phyloP scores from a whole-genome alignment of 2,113 vertebrate species.

The Hypanus sabinus region DNA sequence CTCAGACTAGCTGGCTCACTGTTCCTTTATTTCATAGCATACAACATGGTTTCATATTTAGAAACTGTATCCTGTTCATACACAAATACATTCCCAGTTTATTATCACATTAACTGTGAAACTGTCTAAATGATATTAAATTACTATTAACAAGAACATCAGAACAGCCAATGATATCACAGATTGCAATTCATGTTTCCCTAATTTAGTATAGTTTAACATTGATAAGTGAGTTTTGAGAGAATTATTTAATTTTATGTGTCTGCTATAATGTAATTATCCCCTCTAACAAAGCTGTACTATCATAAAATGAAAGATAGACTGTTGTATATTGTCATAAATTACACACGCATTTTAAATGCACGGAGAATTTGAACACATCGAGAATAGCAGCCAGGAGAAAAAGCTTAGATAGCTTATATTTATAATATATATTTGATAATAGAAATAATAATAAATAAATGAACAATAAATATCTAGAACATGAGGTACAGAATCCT shows the following conservation, averaged over 20 bases:
- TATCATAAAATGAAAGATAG: background rate
- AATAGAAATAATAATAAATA: too few species aligned
- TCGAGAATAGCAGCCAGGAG: background rate
- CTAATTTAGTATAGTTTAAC: background rate
- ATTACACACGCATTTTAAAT: background rate
- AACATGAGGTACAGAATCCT: too few species aligned
- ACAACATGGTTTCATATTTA: background rate
- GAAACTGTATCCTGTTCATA: background rate
- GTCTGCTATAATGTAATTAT: background rate
- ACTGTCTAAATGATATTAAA: constrained; percentile 6
- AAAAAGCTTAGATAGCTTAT: too few species aligned
- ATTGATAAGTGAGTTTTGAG: background rate
- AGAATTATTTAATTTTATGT: background rate
- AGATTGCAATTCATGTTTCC: background rate
- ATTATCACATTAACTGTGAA: background rate
- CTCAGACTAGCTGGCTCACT: background rate
- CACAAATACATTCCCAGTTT: background rate
- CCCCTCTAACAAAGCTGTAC: background rate
- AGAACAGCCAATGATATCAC: background rate
- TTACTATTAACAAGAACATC: background rate
- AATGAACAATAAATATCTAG: too few species aligned
- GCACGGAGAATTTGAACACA: background rate
- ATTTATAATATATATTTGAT: too few species aligned
- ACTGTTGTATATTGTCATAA: background rate
- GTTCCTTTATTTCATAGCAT: background rate